phyloP scores from a whole-genome alignment of 2,888 invertebrate genomes.

The Biston betularia region DNA sequence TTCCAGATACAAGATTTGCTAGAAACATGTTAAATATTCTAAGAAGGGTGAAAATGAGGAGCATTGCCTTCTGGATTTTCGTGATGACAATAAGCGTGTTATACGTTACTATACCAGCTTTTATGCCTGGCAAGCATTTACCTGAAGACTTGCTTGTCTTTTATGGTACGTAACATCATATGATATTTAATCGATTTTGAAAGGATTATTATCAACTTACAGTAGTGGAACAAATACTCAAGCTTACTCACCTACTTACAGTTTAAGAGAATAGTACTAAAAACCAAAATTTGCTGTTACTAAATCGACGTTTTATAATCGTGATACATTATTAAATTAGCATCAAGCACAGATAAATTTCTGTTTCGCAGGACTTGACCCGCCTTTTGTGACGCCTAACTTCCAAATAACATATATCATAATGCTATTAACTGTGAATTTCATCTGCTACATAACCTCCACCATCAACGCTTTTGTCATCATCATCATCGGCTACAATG shows the following conservation, averaged over 20 bases:
- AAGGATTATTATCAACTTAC: too few species aligned
- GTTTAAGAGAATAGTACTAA: too few species aligned
- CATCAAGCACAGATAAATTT: not conserved
- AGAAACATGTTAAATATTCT: slow-evolving; percentile 53
- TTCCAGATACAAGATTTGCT: slow-evolving; percentile 55
- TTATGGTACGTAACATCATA: slow-evolving; percentile 51
- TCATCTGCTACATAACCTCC: slow-evolving; percentile 56
- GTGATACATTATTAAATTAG: too few species aligned
- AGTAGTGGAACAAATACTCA: too few species aligned
- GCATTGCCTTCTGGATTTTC: slow-evolving; percentile 60
- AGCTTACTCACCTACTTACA: too few species aligned
- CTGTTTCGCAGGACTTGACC: slow-evolving; percentile 61
- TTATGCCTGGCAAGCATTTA: slow-evolving; percentile 63
- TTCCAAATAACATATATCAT: slow-evolving; percentile 58
- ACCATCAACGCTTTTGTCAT: slow-evolving; percentile 62
- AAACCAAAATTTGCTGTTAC: too few species aligned
- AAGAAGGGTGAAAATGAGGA: slow-evolving; percentile 60
- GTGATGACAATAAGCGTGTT: slow-evolving; percentile 58
- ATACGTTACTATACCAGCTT: slow-evolving; percentile 54
- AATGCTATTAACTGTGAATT: slow-evolving; percentile 44
- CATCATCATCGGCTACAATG: slow-evolving; percentile 61
- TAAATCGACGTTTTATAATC: too few species aligned
- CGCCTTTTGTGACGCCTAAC: slow-evolving; percentile 63
- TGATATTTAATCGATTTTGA: not conserved
- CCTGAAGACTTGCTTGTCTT: slow-evolving; percentile 58